phyloP scores from a whole-genome alignment of 1,140 invertebrate species.

The Drosophila auraria region DNA sequence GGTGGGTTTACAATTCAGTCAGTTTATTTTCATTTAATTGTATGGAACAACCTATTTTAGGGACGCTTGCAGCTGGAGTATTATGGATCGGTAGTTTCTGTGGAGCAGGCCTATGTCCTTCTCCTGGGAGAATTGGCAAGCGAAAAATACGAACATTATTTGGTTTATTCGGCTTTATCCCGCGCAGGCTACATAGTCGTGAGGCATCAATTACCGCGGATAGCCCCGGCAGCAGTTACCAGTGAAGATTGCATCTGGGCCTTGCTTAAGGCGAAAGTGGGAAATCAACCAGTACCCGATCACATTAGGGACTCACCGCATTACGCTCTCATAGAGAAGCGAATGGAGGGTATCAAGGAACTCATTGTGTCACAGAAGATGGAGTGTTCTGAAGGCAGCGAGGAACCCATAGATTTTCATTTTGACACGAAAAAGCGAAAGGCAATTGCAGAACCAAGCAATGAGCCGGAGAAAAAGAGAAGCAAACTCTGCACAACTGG shows the following conservation, averaged over 20 bases:
- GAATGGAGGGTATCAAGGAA: slow-evolving; percentile 44
- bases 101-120: slow-evolving; percentile 75
- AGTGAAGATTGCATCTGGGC: slow-evolving; percentile 72
- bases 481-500: background rate
- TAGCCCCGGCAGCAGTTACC: slow-evolving; percentile 4
- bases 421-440: slow-evolving; percentile 61
- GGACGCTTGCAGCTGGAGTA: slow-evolving; percentile 75
- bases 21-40: background rate
- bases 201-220: slow-evolving; percentile 30
- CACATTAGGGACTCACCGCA: slow-evolving; percentile 43
- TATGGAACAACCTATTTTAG: slow-evolving; percentile 21
- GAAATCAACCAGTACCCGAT: slow-evolving; percentile 42
- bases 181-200: slow-evolving; percentile 78
- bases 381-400: background rate
- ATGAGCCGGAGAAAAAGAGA: slow-evolving; percentile 27
- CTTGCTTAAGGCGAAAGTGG: slow-evolving; percentile 43
- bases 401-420: slow-evolving; percentile 27
- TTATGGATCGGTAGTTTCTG: slow-evolving; percentile 50
- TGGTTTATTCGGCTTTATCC: slow-evolving; percentile 71
- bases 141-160: slow-evolving; percentile 66
- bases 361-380: slow-evolving; percentile 39
- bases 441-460: background rate
- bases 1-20: slow-evolving; percentile 19
- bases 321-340: slow-evolving; percentile 27
- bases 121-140: slow-evolving; percentile 59